phyloP scores from a whole-genome alignment of 2,888 invertebrate genomes.

The Dorcus hopei region DNA sequence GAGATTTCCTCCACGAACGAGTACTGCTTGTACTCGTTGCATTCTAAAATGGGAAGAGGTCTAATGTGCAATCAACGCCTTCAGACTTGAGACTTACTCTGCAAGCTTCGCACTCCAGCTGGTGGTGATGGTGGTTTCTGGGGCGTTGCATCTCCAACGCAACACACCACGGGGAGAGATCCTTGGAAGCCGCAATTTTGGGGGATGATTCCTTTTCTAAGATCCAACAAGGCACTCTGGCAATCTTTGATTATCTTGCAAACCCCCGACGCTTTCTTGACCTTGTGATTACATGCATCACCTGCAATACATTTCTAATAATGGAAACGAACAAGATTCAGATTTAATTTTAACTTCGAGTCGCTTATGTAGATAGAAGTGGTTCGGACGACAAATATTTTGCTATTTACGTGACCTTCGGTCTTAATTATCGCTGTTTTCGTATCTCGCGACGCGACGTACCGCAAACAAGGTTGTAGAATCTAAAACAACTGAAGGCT shows the following conservation, averaged over 20 bases:
- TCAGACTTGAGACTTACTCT: not conserved
- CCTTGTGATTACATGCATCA: not conserved
- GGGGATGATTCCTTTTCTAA: not conserved
- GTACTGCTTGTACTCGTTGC: not conserved
- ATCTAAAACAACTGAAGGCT: no score
- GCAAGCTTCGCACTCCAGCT: not conserved
- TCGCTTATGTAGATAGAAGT: no score
- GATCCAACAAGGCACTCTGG: not conserved
- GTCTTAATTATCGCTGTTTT: no score
- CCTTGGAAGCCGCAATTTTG: not conserved
- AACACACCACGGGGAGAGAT: not conserved
- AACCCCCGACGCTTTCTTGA: not conserved
- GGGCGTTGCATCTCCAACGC: not conserved
- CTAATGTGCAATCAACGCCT: not conserved
- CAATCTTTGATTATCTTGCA: not conserved
- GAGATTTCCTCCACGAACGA: not conserved
- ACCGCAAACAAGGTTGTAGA: no score
- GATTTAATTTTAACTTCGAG: no score
- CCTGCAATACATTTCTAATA: not conserved
- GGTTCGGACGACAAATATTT: no score
- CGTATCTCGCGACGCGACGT: no score
- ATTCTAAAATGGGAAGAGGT: not conserved
- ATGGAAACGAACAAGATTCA: no score
- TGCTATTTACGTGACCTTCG: no score
- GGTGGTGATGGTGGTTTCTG: not conserved